phyloP scores from a whole-genome alignment of 2,113 vertebrate genomes.

The Mesocricetus auratus region DNA sequence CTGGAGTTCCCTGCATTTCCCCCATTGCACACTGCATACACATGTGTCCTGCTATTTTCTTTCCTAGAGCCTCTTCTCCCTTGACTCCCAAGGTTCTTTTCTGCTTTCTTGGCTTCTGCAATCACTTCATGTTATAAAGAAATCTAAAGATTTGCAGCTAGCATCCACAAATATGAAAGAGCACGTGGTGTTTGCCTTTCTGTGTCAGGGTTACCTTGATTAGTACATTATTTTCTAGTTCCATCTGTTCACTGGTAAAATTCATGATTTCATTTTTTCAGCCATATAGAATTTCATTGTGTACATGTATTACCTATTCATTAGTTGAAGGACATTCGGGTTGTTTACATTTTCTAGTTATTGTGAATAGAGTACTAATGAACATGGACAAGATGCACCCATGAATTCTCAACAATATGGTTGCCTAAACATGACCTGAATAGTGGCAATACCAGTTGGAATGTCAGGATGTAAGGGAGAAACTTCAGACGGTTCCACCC shows the following conservation, averaged over 20 bases:
- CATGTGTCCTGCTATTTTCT: background rate
- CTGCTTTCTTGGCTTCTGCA: background rate
- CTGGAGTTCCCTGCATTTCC: background rate
- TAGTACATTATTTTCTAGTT: background rate
- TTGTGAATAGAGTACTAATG: background rate
- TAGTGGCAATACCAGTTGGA: background rate
- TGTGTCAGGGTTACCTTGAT: background rate
- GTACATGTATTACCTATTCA: background rate
- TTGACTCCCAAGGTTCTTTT: background rate
- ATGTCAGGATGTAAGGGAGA: background rate
- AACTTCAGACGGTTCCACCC: background rate
- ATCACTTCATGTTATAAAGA: background rate
- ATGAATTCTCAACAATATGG: background rate
- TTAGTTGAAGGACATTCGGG: background rate
- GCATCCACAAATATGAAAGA: background rate
- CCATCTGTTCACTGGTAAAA: background rate
- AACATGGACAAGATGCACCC: fast-evolving
- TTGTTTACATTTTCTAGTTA: background rate
- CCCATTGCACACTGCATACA: background rate
- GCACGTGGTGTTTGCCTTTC: background rate
- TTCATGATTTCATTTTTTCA: background rate
- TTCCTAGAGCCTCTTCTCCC: background rate
- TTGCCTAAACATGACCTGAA: background rate
- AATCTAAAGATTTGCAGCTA: background rate
- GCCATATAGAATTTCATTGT: background rate